phyloP scores from a whole-genome alignment of 37 sponge, comb jelly and placozoan genomes.

The Cliona cf. orientalis region DNA sequence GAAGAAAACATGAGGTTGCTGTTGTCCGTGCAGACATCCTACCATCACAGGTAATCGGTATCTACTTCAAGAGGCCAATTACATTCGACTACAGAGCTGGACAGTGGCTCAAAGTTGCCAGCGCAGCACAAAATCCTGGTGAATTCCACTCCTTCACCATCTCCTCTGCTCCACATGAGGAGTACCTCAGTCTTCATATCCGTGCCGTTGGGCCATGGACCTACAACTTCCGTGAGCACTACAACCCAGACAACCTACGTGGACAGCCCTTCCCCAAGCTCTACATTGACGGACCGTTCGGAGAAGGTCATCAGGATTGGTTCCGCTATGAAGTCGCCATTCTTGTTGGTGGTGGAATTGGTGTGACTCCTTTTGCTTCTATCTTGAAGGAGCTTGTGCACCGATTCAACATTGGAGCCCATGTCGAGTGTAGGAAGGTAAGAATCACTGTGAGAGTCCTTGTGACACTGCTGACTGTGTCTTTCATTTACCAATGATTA shows the following conservation, averaged over 20 bases:
- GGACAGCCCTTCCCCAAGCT: constrained; percentile 71
- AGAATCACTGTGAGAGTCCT: too few species aligned
- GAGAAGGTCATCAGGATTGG: constrained; percentile 99
- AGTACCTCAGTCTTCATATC: constrained; percentile 91
- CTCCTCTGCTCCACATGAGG: constrained; percentile 94
- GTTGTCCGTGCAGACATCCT: constrained; percentile 89
- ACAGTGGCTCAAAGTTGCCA: constrained; percentile 91
- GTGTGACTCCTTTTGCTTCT: constrained; percentile 98
- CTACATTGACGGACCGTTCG: constrained; percentile 94
- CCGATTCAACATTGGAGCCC: constrained; percentile 77
- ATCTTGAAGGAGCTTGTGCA: constrained; percentile 95
- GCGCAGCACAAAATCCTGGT: constrained; percentile 73
- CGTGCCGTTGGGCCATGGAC: constrained; percentile 97
- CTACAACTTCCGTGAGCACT: constrained; percentile 86
- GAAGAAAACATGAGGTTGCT: constrained; percentile 79
- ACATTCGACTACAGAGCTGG: constrained; percentile 95
- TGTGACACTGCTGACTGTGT: neutral
- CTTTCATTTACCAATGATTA: too few species aligned
- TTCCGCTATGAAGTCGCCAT: constrained; percentile 87
- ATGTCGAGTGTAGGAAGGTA: constrained; percentile 86
- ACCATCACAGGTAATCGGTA: constrained; percentile 84
- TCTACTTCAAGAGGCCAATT: constrained; percentile 91
- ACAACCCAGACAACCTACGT: constrained; percentile 46
- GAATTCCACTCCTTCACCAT: constrained; percentile 99
- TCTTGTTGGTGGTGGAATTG: constrained; percentile 97